Base-by-base conservation (phyloP, 2,113 vertebrate species). In the Calidris pygmaea region DNA sequence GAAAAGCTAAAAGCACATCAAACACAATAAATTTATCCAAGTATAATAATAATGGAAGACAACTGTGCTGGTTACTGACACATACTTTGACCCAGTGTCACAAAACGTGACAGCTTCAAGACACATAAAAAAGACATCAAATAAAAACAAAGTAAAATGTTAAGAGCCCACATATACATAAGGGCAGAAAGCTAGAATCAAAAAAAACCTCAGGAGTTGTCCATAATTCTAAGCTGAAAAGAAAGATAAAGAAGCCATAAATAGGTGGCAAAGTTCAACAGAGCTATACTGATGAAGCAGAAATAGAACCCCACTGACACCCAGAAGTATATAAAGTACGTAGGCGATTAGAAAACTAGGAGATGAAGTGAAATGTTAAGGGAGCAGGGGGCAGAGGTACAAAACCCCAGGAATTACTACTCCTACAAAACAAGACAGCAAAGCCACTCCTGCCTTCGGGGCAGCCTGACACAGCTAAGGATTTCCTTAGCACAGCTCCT, bases 1-100 rank as follows among this genome's bases (percentile, higher is more conserved):
- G 6, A 43, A 43, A 47, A 96, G 43, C 77, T 90, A 78, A 79
- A 95, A 89, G 80, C 70, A 93, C 86, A 92, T 90, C 86, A 93
- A 87, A 82, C 65, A 32, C 53, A 45, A 75, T 29, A 90, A 81
- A 84, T 80, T 59, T 76, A 91, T 93, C 87, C 13, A 78, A 79
- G 41, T 35, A 77, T 53, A 55, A n/a, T 35, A 58, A 93, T 50
- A 92, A 93, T 1, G 1, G 48, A 89, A 85, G 73, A 92, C 48
- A 75, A 75, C 60, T 43, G 26, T 37, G 88, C 84, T 84, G 77
- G 43, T 88, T 93, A 16, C 90, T 39, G 72, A 92, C 88, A 84
- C 22, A 8, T 5, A 35, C 59, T 68, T 12, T 78, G 76, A 87
- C 87, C 80, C 63, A 53, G 20, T 48, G 67, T 45, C 76, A 94